Evolutionary conservation across 2,888 invertebrate species (phyloP).

Genomic region (Urechis unicinctus): DNA sequence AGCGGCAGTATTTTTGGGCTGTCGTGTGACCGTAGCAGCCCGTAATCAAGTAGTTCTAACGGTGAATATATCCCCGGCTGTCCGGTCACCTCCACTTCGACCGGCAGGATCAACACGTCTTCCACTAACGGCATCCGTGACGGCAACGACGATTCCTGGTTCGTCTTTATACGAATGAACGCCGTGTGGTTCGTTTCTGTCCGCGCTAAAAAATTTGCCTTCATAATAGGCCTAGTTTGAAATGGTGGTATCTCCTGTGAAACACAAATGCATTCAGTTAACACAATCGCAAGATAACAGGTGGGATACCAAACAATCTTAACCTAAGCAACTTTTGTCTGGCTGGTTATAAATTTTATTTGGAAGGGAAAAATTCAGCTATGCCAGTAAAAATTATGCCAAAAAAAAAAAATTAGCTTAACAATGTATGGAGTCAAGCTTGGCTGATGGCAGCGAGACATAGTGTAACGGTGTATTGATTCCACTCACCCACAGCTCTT

Average conservation of each 20-base stretch:
- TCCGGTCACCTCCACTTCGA: constrained; percentile 72
- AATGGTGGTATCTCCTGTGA: constrained; percentile 73
- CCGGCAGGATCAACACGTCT: constrained; percentile 70
- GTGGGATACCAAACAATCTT: no score
- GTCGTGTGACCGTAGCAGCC: constrained; percentile 68
- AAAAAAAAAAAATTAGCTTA: no score
- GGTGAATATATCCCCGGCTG: constrained; percentile 69
- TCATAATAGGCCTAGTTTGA: constrained; percentile 78
- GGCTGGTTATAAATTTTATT: no score
- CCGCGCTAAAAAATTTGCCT: constrained; percentile 72
- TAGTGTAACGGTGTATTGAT: background rate
- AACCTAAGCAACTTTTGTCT: no score
- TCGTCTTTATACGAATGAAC: constrained; percentile 72
- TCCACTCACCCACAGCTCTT: constrained; percentile 68
- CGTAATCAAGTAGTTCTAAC: constrained; percentile 75
- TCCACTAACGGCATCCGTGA: no score
- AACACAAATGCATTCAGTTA: background rate
- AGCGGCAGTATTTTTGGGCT: constrained; percentile 60
- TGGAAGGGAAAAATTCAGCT: no score
- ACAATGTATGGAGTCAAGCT: no score
- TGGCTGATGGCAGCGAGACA: no score
- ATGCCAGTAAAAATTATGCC: no score
- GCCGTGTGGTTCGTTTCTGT: constrained; percentile 76
- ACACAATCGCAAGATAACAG: background rate
- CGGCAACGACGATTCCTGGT: constrained; percentile 29